Percentiles rank a stretch among this genome's conserved stretches.
Evolutionary conservation across 1,140 invertebrate genomes (phyloP).

Genomic region (Atta texana): DNA sequence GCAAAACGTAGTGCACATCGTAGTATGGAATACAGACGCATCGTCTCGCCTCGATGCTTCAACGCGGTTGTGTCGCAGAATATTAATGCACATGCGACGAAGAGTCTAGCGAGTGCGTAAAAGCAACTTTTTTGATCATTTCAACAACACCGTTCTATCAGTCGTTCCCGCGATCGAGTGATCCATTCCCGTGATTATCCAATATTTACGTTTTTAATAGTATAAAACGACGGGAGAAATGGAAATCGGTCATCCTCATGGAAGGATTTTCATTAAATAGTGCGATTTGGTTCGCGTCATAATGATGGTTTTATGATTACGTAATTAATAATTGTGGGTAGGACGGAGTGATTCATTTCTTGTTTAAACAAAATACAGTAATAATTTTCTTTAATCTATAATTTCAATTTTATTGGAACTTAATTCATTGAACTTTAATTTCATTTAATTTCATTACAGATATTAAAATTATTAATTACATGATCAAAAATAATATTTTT

Average conservation of each 20-base stretch:
- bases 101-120: neutral
- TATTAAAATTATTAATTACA: neutral
- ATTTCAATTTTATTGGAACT: too few relatives aligned
- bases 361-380: neutral
- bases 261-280: neutral
- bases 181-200: neutral
- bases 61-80: constrained; percentile 23
- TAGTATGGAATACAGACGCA: constrained; percentile 4
- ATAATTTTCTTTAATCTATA: neutral
- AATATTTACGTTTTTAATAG: constrained; percentile 39
- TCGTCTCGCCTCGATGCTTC: constrained; percentile 43
- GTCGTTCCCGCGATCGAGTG: constrained; percentile 3
- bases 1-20: neutral
- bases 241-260: constrained; percentile 10
- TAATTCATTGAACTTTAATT: neutral
- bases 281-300: neutral
- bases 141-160: neutral
- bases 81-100: constrained; percentile 34
- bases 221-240: neutral
- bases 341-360: neutral
- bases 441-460: neutral
- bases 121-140: constrained; percentile 26
- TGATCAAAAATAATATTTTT: neutral
- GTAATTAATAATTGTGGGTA: neutral
- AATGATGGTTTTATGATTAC: constrained; percentile 3